Base-by-base conservation (phyloP, 2,797 vertebrate genomes). In the Pseudocheirus occidentalis region DNA sequence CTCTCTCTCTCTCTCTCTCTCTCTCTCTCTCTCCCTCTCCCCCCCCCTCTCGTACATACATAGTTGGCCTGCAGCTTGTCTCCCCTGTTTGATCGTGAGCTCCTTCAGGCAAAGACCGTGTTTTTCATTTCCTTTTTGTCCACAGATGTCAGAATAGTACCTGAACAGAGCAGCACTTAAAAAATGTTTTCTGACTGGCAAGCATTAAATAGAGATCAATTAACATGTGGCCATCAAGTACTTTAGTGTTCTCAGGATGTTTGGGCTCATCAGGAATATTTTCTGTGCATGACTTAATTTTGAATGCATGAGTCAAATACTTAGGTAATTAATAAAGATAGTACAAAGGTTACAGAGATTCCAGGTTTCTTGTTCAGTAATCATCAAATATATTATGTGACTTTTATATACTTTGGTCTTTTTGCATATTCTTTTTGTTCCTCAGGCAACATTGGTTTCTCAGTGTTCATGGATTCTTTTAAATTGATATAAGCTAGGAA, bases 1-100 rank as follows among this genome's bases (percentile, higher is more conserved):
- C n/a, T n/a, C n/a, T n/a, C n/a, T n/a, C n/a, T n/a, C n/a, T n/a
- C n/a, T n/a, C n/a, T n/a, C n/a, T n/a, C n/a, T n/a, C n/a, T n/a
- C n/a, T n/a, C n/a, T n/a, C n/a, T n/a, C n/a, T n/a, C n/a, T n/a
- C n/a, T n/a, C n/a, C n/a, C n/a, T 34, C 34, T 66, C 4, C 18
- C 13, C n/a, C 12, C 1, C 3, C 31, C 0, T 59, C 1, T 59
- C 10, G 5, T 58, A 31, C 12, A 0, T 66, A n/a, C 14, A n/a
- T 66, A 34, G 59, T 13, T 62, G 62, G 14, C 34, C 34, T n/a
- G 62, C 14, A n/a, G 13, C 5, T 16, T 18, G 4, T 53, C 53
- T 66, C 34, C 34, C 16, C 31, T n/a, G 34, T n/a, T n/a, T 34
- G 0, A n/a, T 6, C 18, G 34, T 18, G 62, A 66, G 34, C 14